Evolutionary conservation across 2,888 invertebrate genomes (phyloP).

Genomic region (Aromia moschata): DNA sequence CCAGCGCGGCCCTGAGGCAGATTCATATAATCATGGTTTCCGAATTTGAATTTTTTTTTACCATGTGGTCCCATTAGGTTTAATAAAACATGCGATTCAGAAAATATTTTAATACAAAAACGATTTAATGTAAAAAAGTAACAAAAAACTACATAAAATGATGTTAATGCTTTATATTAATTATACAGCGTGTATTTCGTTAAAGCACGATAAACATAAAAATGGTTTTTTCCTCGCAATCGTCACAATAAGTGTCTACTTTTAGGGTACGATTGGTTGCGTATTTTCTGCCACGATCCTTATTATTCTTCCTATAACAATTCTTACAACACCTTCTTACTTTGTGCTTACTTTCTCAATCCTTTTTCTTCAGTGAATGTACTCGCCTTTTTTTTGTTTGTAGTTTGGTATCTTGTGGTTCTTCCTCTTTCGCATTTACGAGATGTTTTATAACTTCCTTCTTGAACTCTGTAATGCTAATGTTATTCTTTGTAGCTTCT

Average conservation of each 20-base stretch:
- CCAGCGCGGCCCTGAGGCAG: background rate
- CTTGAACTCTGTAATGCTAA: constrained; percentile 3
- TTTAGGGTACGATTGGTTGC: background rate
- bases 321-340: background rate
- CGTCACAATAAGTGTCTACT: background rate
- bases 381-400: background rate
- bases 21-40: background rate
- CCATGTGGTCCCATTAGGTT: background rate
- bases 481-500: background rate
- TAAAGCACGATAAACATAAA: background rate
- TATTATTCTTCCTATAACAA: background rate
- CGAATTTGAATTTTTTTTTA: background rate
- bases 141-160: background rate
- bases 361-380: background rate
- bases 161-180: too few relatives aligned
- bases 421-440: background rate
- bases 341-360: background rate
- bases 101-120: background rate
- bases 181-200: background rate
- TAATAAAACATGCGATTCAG: background rate
- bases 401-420: background rate
- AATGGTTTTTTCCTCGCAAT: background rate
- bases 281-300: background rate
- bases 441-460: constrained; percentile 1
- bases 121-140: background rate